A percentile compares a stretch with the other conserved stretches of the same genome.
Evolutionary conservation across 2,113 vertebrate species (phyloP).

Genomic region (Sylvicapra grimmia): DNA sequence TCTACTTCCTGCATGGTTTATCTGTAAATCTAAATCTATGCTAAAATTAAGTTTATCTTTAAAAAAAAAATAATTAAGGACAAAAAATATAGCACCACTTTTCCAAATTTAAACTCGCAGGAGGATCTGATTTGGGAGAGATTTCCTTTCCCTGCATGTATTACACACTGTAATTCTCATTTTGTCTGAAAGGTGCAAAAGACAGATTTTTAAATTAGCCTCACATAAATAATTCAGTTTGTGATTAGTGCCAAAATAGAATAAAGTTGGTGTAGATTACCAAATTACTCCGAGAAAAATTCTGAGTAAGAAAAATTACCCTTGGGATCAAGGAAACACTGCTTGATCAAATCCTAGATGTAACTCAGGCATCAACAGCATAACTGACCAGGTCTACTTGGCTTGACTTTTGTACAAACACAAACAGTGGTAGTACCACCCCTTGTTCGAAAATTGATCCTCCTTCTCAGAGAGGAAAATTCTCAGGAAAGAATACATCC

Average conservation of each 20-base stretch:
- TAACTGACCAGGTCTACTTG: background rate
- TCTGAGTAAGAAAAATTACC: background rate
- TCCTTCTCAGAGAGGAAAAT: background rate
- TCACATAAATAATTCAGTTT: constrained; percentile 57
- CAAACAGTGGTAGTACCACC: background rate
- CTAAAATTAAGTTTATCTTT: background rate
- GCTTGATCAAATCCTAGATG: background rate
- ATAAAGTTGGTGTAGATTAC: constrained; percentile 11
- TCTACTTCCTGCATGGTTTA: background rate
- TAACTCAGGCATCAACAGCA: background rate
- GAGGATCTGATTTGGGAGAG: constrained; percentile 17
- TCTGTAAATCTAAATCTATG: background rate
- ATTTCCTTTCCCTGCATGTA: background rate
- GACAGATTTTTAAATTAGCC: constrained; percentile 38
- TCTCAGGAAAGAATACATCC: background rate
- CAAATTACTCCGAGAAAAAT: background rate
- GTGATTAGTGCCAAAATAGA: constrained; percentile 19
- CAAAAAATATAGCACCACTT: constrained; percentile 15
- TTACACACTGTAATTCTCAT: constrained; percentile 50
- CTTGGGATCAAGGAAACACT: background rate
- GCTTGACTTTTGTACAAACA: background rate
- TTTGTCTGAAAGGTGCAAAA: constrained; percentile 50
- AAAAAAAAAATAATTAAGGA: background rate
- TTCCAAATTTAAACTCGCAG: background rate
- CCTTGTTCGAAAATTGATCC: background rate